Base-by-base conservation (phyloP, 2,113 vertebrate genomes). In the Promerops cafer region DNA sequence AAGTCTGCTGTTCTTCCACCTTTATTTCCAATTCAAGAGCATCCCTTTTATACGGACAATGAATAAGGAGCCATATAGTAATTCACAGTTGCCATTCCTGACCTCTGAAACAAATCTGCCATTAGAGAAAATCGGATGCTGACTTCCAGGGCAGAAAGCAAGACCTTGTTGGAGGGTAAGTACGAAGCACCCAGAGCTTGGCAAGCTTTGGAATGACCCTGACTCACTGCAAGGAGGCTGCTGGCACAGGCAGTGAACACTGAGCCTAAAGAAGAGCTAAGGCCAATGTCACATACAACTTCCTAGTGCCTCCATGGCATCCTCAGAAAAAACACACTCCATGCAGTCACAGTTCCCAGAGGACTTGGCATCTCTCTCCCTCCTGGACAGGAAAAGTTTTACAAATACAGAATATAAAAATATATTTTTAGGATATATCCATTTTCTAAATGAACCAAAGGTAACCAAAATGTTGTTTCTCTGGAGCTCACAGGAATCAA, bases 241-340 rank as follows among this genome's bases (percentile, higher is more conserved):
- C 52, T 4, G 6, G 56, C 54, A 35, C 13, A 39, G 54, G 8
- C 39, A 23, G 35, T 1, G 2, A 72, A 24, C 26, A 16, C 12
- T 8, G n/a, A 52, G 26, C 1, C 6, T 4, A 1, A 70, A 77
- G 56, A 80, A 59, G 17, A 74, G 75, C 75, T 37, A 16, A 30
- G 2, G 5, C 30, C 19, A 68, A 23, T 2, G 33, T 33, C 17
- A 12, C 6, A 1, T 3, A 22, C 0, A 0, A 33, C 27, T 27
- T 52, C 27, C 35, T 22, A 9, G 24, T 16, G 54, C 30, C 44
- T 26, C 39, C 42, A 4, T 0, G 10, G 30, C 59, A 89, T 31
- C 53, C 39, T 45, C 1, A 2, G 53, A 54, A 47, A 81, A 83
- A 84, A 64, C 10, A 28, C 2, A 12, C 2, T 45, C 33, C 7